A percentile compares a stretch with the other conserved stretches of the same genome.
These are phyloP conservation scores for Chaetoderma sp. DNA, from an alignment of 2,888 invertebrate genomes.

Conservation along the genomic window DNA sequence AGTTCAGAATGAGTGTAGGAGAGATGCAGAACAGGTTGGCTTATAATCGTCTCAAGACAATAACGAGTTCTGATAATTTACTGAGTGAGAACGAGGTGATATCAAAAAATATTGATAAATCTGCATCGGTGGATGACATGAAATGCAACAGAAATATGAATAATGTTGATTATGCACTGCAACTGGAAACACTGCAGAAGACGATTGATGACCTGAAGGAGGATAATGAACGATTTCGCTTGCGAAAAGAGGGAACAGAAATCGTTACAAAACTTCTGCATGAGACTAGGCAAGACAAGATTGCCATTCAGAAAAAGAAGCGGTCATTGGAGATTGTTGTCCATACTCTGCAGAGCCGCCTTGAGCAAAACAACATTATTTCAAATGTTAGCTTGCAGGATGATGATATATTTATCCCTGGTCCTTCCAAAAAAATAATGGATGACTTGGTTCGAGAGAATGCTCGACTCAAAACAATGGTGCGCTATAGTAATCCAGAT, in stretches of 20 bases:
- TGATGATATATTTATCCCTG: conserved; percentile 53
- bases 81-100: too few relatives aligned
- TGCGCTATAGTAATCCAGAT: conserved; percentile 36
- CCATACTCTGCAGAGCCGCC: conserved; percentile 50
- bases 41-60: too few relatives aligned
- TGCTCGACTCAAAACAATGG: conserved; percentile 44
- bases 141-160: too few relatives aligned
- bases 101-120: too few relatives aligned
- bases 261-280: conserved; percentile 52
- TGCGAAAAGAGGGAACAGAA: conserved; percentile 50
- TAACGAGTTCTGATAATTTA: too few relatives aligned
- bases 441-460: conserved; percentile 58
- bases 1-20: too few relatives aligned
- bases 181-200: conserved; percentile 28
- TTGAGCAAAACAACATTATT: conserved; percentile 46
- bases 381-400: conserved; percentile 45
- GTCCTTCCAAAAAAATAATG: conserved; percentile 50
- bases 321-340: conserved; percentile 47
- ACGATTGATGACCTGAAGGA: conserved; percentile 44
- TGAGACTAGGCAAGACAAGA: conserved; percentile 49
- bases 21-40: too few relatives aligned
- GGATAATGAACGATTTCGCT: conserved; percentile 46
- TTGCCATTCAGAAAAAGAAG: conserved; percentile 41
- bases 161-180: too few relatives aligned
- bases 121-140: too few relatives aligned